Evolutionary conservation across 2,888 invertebrate genomes (phyloP), one percentile per base, ranked within the genome.

Genomic region (Flabesymbios commensalis): DNA sequence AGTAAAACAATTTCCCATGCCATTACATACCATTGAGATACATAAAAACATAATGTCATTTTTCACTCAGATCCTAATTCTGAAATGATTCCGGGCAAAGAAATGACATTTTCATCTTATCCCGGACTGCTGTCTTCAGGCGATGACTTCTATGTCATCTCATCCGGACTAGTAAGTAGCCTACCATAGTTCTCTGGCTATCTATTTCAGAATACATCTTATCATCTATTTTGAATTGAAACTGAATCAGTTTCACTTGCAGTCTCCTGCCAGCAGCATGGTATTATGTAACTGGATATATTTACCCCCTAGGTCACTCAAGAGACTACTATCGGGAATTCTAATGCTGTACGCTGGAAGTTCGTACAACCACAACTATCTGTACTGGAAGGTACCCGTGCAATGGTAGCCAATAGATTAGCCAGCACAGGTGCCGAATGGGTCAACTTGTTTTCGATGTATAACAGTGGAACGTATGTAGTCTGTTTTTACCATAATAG

Each of bases 401-500:
- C 90, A 17, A 88, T 92, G 85, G 89, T 92, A 0, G 91, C 94
- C 7, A 94, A 93, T 83, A 88, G 91, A 65, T 83, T 95, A 54
- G 88, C 93, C 0, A 84, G 84, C 5, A 88, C 87, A 73, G 90
- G 90, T 1, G 85, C 86, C 59, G 85, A 88, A 3, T 95, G 94
- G 94, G 88, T 89, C 0, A 85, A 87, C 43, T 82, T 87, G 1
- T 87, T 94, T 74, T 85, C 87, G 0, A 83, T 84, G 5, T 88
- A 87, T 78, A 90, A 92, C 84, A 90, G 91, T 33, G 90, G 90
- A 19, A 92, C 92, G 45, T 86, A 72, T 72, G 82, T 75, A n/a
- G n/a, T n/a, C n/a, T n/a, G n/a, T n/a, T n/a, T n/a, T n/a, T n/a
- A n/a, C 24, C 19, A 31, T 57, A 31, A n/a, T n/a, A n/a, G n/a